Percentiles rank a stretch among this genome's conserved stretches.
Conservation (phyloP, 1,140 invertebrate genomes). For the Drosophila kohkoa region DNA sequence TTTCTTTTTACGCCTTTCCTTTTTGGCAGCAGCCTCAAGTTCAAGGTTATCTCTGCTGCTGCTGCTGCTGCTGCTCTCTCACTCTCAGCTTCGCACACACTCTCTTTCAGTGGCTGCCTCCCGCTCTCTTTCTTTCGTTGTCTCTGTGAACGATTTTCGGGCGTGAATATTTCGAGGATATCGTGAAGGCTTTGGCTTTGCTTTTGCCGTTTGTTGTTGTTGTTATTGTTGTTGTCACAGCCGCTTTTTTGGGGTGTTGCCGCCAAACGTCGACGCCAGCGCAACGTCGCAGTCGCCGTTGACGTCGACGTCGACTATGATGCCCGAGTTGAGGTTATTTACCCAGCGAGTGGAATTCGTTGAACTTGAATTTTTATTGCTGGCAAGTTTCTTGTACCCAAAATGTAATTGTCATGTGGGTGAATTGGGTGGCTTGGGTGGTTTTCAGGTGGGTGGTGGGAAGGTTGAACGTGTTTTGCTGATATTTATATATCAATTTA, state of each 20-base stretch:
- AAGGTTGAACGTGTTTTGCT: background rate
- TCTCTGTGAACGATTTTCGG: conserved; percentile 56
- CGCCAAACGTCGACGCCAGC: conserved; percentile 26
- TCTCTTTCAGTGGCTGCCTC: background rate
- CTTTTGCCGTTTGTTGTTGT: conserved; percentile 13
- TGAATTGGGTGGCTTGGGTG: conserved; percentile 5
- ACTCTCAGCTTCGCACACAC: background rate
- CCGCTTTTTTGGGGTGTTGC: conserved; percentile 66
- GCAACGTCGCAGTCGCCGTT: background rate
- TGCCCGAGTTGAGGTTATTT: conserved; percentile 72
- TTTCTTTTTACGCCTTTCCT: conserved; percentile 41
- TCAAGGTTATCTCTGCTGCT: conserved; percentile 46
- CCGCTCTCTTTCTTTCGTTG: conserved; percentile 3
- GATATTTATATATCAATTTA: background rate
- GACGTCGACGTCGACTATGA: conserved; percentile 12
- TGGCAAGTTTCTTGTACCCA: conserved; percentile 46
- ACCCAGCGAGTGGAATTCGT: conserved; percentile 72
- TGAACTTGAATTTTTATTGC: conserved; percentile 77
- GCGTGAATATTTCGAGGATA: conserved; percentile 69
- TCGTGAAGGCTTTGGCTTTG: conserved; percentile 50
- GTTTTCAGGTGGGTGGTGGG: background rate
- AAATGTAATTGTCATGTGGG: conserved; percentile 26
- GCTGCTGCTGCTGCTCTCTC: background rate
- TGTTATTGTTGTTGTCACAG: conserved; percentile 32
- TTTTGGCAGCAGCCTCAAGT: conserved; percentile 42